Base-by-base conservation (phyloP, 1,140 invertebrate species). In the Zaprionus ghesquierei region DNA sequence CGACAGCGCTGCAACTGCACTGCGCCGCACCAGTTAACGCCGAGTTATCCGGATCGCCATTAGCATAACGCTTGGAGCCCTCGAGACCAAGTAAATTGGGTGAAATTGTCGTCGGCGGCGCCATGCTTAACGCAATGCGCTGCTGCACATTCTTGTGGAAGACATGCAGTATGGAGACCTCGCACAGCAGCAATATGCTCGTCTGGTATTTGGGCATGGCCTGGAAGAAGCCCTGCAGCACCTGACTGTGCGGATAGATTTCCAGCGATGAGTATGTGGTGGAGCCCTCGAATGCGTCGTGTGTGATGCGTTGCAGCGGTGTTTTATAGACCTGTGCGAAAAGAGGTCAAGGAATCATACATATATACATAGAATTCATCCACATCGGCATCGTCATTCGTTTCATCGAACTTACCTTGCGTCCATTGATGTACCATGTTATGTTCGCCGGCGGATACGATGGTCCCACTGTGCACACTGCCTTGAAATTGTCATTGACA, bases 341-440 rank as follows among this genome's bases (percentile, higher is more conserved):
- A 44, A 4, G 3, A 5, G 41, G 15, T n/a, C 41, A 46, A 8
- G 15, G 35, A 46, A 20, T 46, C 18, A 46, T 6, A 27, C 18
- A 75, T 29, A 18, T 1, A 18, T 22, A 8, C 5, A 41, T 41
- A n/a, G 0, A 27, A 27, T 27, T n/a, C 5, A 38, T 38, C 31
- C 3, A 8, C 31, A 13, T 33, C 0, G 6, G 6, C 35, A 33
- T 33, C 12, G n/a, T n/a, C n/a, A n/a, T n/a, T n/a, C n/a, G n/a
- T n/a, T 4, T 13, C 0, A 41, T 12, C 22, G 15, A 38, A 92
- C 92, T 92, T 92, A 95, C 95, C 93, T 94, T 93, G 75, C 94
- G 93, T 13, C 94, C 94, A 77, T 96, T 95, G 53, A 96, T 92
- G 74, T 93, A 95, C 95, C 95, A 96, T 0, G 94, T 95, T 49